phyloP scores from a whole-genome alignment of 2,797 vertebrate genomes.

The Scleropages formosus region DNA sequence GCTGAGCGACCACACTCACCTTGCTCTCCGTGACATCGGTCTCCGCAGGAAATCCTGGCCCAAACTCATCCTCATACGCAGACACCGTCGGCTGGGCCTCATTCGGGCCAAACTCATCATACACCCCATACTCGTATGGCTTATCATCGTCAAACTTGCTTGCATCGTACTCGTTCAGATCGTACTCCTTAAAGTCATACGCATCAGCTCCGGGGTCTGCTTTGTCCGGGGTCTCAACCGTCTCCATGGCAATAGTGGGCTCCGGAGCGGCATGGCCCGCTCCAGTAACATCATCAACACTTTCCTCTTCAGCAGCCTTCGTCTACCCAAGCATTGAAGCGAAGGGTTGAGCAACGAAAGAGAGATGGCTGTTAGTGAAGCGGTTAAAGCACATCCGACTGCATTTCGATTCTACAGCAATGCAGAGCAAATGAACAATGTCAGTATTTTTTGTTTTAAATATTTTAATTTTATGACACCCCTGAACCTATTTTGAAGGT shows the following conservation, averaged over 20 bases:
- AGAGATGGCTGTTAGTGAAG: slow-evolving; percentile 85
- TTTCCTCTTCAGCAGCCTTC: slow-evolving; percentile 86
- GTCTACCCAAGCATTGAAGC: slow-evolving; percentile 71
- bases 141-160: slow-evolving; percentile 67
- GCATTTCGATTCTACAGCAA: slow-evolving; percentile 58
- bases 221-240: slow-evolving; percentile 57
- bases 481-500: no score
- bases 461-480: no score
- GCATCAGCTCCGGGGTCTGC: slow-evolving; percentile 52
- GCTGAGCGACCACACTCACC: slow-evolving; percentile 75
- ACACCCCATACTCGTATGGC: slow-evolving; percentile 87
- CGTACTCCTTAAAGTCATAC: slow-evolving; percentile 76
- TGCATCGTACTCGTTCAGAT: slow-evolving; percentile 72
- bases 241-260: slow-evolving; percentile 64
- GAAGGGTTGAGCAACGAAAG: slow-evolving; percentile 67
- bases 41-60: slow-evolving; percentile 91
- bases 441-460: no score
- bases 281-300: slow-evolving; percentile 78
- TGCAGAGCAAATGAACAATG: slow-evolving; percentile 53
- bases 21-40: slow-evolving; percentile 85
- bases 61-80: slow-evolving; percentile 82
- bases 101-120: slow-evolving; percentile 90
- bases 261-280: slow-evolving; percentile 77
- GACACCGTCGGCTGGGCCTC: slow-evolving; percentile 72
- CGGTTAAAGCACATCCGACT: slow-evolving; percentile 63